These are phyloP conservation scores for Vidua macroura DNA, from an alignment of 2,113 vertebrate genomes.

Conservation along the genomic window DNA sequence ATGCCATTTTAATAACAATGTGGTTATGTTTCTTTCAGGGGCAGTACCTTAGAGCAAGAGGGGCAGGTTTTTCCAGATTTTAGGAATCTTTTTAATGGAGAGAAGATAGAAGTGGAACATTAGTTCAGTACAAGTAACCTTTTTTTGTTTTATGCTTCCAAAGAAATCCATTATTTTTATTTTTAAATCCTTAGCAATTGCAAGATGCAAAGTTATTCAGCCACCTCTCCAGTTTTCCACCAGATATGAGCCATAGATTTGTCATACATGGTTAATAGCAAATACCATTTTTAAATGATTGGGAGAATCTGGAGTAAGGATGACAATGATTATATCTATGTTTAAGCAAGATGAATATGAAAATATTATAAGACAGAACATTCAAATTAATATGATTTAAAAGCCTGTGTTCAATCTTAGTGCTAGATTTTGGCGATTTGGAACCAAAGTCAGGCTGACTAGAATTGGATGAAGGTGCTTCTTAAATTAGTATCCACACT, in stretches of 20 bases:
- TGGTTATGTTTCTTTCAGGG: constrained; percentile 43
- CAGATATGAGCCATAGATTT: constrained; percentile 29
- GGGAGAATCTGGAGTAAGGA: background rate
- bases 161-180: background rate
- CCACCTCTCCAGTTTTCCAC: constrained; percentile 14
- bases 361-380: background rate
- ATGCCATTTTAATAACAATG: constrained; percentile 42
- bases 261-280: background rate
- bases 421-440: background rate
- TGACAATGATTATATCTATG: background rate
- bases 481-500: background rate
- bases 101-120: background rate
- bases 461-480: background rate
- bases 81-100: background rate
- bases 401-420: background rate
- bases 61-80: background rate
- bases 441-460: background rate
- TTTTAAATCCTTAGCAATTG: constrained; percentile 1
- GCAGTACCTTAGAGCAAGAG: constrained; percentile 23
- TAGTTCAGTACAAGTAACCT: background rate
- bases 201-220: background rate
- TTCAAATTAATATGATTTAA: background rate
- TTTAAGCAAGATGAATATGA: background rate
- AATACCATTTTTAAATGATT: background rate
- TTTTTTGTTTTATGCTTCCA: background rate